These are phyloP conservation scores for Trigoniulus corallinus DNA, from an alignment of 1,140 invertebrate genomes.

Conservation along the genomic window DNA sequence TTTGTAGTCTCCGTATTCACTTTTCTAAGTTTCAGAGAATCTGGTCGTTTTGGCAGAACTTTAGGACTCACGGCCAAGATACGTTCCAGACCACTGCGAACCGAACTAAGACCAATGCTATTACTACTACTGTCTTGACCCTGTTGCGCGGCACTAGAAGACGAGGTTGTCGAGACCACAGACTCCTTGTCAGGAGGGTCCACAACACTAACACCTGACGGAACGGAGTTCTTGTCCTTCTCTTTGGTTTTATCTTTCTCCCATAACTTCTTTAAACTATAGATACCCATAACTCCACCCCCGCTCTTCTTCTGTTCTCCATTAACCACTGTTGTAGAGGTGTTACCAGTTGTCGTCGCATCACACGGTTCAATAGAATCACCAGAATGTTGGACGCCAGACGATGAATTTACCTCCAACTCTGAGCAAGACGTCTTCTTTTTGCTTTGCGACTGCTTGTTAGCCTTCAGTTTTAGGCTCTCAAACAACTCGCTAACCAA, in stretches of 20 bases:
- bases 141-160: neutral
- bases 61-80: conserved; percentile 3
- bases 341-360: conserved; percentile 6
- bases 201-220: conserved; percentile 25
- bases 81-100: neutral
- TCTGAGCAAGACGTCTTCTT: too few relatives aligned
- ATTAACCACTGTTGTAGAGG: conserved; percentile 14
- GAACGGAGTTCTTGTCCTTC: conserved; percentile 4
- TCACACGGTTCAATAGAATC: conserved; percentile 14
- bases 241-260: conserved; percentile 46
- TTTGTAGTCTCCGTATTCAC: neutral
- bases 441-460: conserved; percentile 16
- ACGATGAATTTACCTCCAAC: conserved; percentile 16
- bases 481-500: conserved; percentile 49
- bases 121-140: neutral
- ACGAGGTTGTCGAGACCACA: conserved; percentile 37
- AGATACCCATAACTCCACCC: conserved; percentile 78
- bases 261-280: conserved; percentile 80
- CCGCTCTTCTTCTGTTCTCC: conserved; percentile 50
- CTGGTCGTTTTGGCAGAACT: conserved; percentile 9
- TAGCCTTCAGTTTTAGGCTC: conserved; percentile 20
- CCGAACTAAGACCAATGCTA: too few relatives aligned
- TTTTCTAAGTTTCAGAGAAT: conserved; percentile 11
- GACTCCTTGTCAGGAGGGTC: conserved; percentile 19
- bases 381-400: conserved; percentile 15